These are phyloP conservation scores for Sebastes hopkinsi DNA, from an alignment of 2,797 vertebrate genomes.

Conservation along the genomic window DNA sequence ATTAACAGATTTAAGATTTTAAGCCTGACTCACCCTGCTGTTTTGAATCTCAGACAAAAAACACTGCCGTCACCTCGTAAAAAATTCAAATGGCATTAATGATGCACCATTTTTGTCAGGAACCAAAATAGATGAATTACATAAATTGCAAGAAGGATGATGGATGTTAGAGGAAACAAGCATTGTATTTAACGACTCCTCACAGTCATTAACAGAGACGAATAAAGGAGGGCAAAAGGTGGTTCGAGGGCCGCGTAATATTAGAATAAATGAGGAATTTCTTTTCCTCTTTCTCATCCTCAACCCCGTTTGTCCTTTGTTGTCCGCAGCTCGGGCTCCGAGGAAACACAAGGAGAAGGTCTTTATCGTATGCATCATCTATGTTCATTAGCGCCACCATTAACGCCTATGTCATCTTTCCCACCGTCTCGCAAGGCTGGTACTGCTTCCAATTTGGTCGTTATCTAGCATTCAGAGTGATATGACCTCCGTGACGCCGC, in stretches of 20 bases:
- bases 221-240: background rate
- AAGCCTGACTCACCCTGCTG: constrained; percentile 60
- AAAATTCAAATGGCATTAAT: constrained; percentile 62
- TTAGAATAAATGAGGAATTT: constrained; percentile 30
- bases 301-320: constrained; percentile 43
- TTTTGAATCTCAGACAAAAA: constrained; percentile 46
- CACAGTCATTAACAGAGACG: background rate
- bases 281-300: constrained; percentile 18
- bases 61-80: constrained; percentile 36
- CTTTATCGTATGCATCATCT: constrained; percentile 56
- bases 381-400: constrained; percentile 73
- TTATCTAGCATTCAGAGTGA: constrained; percentile 30
- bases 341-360: constrained; percentile 51
- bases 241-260: constrained; percentile 3
- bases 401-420: constrained; percentile 48
- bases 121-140: constrained; percentile 44
- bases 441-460: constrained; percentile 34
- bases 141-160: constrained; percentile 8
- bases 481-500: constrained; percentile 5
- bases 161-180: constrained; percentile 14
- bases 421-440: constrained; percentile 23
- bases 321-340: constrained; percentile 9
- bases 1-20: constrained; percentile 71
- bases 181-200: background rate
- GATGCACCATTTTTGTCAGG: constrained; percentile 41